Percentiles rank a stretch among this genome's conserved stretches.
These are phyloP conservation scores for Sussaba pulchella DNA, from an alignment of 2,888 invertebrate species.

Conservation along the genomic window DNA sequence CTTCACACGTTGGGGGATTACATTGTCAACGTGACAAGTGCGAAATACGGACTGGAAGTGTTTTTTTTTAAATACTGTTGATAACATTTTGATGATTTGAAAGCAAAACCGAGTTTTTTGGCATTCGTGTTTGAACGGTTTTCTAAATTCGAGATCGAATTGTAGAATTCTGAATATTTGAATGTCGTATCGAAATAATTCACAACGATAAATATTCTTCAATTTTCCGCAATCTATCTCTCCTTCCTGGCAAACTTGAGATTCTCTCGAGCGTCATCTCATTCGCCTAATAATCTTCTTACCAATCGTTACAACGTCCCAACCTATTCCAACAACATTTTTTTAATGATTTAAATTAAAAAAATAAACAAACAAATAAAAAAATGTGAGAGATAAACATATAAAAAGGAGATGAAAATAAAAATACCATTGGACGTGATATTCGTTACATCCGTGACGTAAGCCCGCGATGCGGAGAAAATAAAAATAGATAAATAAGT, in stretches of 20 bases:
- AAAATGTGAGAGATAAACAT: not conserved
- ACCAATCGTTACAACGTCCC: not conserved
- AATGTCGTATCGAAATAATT: no score
- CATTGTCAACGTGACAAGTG: no score
- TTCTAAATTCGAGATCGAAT: no score
- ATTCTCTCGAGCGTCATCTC: not conserved
- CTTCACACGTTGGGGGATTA: no score
- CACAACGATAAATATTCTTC: no score
- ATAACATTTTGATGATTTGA: no score
- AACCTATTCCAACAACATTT: not conserved
- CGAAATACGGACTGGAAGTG: no score
- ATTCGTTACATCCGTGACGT: slow-evolving; percentile 20
- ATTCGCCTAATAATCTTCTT: slow-evolving; percentile 19
- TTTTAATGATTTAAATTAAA: not conserved
- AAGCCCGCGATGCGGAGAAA: slow-evolving; percentile 14
- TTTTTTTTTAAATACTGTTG: no score
- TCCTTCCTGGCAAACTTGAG: not conserved
- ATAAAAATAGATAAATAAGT: slow-evolving; percentile 11
- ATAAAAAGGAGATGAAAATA: not conserved
- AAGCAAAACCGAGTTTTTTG: no score
- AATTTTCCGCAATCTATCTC: not conserved
- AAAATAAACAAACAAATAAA: slow-evolving; percentile 6
- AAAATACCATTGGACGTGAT: not conserved
- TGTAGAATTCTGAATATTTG: no score
- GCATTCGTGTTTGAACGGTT: no score